Percentiles rank a stretch among this genome's conserved stretches.
Conservation (phyloP, 1,140 invertebrate genomes). For the Calycopis cecrops region DNA sequence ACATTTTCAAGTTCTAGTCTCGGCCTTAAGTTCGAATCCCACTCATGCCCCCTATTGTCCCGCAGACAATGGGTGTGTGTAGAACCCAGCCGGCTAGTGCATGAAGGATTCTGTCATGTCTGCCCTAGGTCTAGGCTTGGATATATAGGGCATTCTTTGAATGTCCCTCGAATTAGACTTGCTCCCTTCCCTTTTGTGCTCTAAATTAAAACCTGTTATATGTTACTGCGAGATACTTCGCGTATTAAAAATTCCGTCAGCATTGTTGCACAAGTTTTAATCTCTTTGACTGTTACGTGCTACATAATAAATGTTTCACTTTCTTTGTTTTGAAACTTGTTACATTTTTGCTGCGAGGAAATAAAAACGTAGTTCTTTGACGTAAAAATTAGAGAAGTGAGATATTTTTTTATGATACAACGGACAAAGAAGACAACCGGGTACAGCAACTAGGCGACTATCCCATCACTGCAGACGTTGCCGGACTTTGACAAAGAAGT, state of each 20-base stretch:
- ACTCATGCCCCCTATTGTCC: conserved; percentile 54
- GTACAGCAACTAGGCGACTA: no score
- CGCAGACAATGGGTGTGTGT: conserved; percentile 52
- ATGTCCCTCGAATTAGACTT: neutral
- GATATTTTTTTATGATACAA: no score
- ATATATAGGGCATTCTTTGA: neutral
- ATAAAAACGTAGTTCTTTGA: neutral
- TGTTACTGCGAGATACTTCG: neutral
- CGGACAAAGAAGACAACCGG: no score
- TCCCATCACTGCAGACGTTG: no score
- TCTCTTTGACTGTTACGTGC: conserved; percentile 1
- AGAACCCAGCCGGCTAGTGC: conserved; percentile 46
- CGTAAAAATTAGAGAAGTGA: no score
- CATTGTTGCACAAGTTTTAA: neutral
- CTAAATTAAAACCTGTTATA: conserved; percentile 1
- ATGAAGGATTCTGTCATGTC: conserved; percentile 40
- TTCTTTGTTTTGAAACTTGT: conserved; percentile 13
- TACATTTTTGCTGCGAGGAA: neutral
- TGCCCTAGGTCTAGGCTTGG: conserved; percentile 2
- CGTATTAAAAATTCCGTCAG: conserved; percentile 6
- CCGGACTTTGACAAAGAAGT: no score
- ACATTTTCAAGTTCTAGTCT: conserved; percentile 44
- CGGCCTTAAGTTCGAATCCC: conserved; percentile 39
- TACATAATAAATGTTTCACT: conserved; percentile 7
- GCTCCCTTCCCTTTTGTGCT: neutral